These are phyloP conservation scores for Euphydryas editha DNA, from an alignment of 2,888 invertebrate genomes.

Conservation along the genomic window DNA sequence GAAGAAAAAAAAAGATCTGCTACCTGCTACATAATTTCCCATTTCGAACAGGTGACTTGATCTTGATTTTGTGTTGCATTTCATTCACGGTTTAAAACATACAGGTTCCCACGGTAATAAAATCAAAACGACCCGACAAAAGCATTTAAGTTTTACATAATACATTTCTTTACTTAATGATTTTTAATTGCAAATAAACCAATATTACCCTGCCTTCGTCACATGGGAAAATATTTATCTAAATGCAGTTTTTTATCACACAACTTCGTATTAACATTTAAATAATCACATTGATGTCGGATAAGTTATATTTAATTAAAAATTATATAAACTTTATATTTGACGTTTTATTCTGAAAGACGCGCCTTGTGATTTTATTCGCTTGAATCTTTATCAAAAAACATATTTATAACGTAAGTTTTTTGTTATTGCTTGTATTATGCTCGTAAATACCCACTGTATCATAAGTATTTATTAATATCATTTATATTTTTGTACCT, in stretches of 20 bases:
- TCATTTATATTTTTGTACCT: too few relatives aligned
- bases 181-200: neutral
- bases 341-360: too few relatives aligned
- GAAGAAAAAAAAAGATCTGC: constrained; percentile 49
- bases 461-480: neutral
- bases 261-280: neutral
- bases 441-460: neutral
- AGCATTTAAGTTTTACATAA: neutral
- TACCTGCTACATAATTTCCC: constrained; percentile 66
- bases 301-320: too few relatives aligned
- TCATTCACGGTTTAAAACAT: constrained; percentile 47
- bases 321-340: too few relatives aligned
- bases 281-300: too few relatives aligned
- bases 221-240: constrained; percentile 1
- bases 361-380: too few relatives aligned
- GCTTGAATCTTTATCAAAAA: too few relatives aligned
- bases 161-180: constrained; percentile 2
- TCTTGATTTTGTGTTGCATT: constrained; percentile 58
- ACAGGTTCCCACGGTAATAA: constrained; percentile 65
- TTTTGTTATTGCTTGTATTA: neutral
- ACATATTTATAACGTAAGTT: neutral
- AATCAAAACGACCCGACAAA: constrained; percentile 10
- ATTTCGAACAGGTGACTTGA: constrained; percentile 46
- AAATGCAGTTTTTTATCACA: constrained; percentile 1
- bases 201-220: neutral